A percentile compares a stretch with the other conserved stretches of the same genome.
These are phyloP conservation scores for Acrossocheilus wenchowensis DNA, from an alignment of 2,797 vertebrate genomes.

Conservation along the genomic window DNA sequence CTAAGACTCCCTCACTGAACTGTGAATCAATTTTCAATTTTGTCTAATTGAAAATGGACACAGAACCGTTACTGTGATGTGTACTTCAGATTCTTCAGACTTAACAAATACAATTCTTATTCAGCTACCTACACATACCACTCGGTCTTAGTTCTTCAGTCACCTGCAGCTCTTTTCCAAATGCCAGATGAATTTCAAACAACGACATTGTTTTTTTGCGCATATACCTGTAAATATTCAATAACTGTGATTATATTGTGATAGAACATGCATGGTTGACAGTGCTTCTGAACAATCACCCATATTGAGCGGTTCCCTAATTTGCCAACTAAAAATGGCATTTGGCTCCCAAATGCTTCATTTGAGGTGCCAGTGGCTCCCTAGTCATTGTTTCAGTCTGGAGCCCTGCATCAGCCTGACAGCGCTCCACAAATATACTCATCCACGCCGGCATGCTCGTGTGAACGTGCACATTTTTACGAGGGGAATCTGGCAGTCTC, in stretches of 20 bases:
- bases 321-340: conserved; percentile 3
- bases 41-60: conserved; percentile 12
- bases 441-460: conserved; percentile 25
- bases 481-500: conserved; percentile 55
- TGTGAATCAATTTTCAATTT: conserved; percentile 3
- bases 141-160: background rate
- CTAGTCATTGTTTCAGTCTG: conserved; percentile 5
- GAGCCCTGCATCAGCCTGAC: conserved; percentile 9
- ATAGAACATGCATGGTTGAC: background rate
- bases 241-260: background rate
- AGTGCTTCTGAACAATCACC: background rate
- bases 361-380: conserved; percentile 21
- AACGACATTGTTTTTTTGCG: background rate
- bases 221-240: background rate
- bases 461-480: conserved; percentile 45
- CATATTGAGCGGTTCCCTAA: background rate
- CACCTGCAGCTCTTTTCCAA: background rate
- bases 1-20: background rate
- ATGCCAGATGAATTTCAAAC: background rate
- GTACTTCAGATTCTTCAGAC: background rate
- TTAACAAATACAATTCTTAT: background rate
- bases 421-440: conserved; percentile 30
- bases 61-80: background rate
- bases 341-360: conserved; percentile 15
- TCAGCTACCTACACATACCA: background rate